These are phyloP conservation scores for Drosophila formosana DNA, from an alignment of 2,888 invertebrate species.

Conservation along the genomic window DNA sequence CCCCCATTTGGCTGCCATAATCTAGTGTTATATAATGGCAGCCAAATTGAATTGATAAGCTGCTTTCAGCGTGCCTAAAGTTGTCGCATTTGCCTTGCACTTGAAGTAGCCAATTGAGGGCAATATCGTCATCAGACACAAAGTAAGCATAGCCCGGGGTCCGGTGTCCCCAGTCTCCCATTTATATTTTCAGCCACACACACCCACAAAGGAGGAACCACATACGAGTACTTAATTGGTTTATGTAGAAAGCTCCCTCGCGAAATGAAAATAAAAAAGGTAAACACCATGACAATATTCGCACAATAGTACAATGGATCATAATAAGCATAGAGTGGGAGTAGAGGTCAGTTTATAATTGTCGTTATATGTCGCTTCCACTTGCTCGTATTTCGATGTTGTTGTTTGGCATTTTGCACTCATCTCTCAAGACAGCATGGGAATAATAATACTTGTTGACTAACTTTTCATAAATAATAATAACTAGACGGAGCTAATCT, in stretches of 20 bases:
- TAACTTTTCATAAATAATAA: background rate
- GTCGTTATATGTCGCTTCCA: slow-evolving; percentile 23
- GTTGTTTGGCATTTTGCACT: slow-evolving; percentile 13
- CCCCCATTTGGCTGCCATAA: slow-evolving; percentile 7
- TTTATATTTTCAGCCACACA: slow-evolving; percentile 6
- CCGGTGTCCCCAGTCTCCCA: slow-evolving; percentile 7
- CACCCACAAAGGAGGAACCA: slow-evolving; percentile 3
- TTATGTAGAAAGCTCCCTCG: slow-evolving; percentile 10
- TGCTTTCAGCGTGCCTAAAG: slow-evolving; percentile 17
- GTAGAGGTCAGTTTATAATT: slow-evolving; percentile 42
- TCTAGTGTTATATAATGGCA: slow-evolving; percentile 22
- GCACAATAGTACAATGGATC: slow-evolving; percentile 11
- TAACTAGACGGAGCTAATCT: background rate
- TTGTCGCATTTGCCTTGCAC: slow-evolving; percentile 47
- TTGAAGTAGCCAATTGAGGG: slow-evolving; percentile 59
- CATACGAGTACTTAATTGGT: slow-evolving; percentile 25
- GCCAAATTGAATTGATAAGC: slow-evolving; percentile 32
- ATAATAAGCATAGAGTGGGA: slow-evolving; percentile 4
- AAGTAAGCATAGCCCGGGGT: background rate
- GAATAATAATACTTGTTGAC: slow-evolving; percentile 1
- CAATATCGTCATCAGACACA: slow-evolving; percentile 9
- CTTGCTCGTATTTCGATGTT: slow-evolving; percentile 21
- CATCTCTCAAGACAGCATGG: background rate
- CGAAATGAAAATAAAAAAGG: background rate
- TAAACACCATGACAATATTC: slow-evolving; percentile 18